Percentiles rank a stretch among this genome's conserved stretches.
Evolutionary conservation across 2,797 vertebrate genomes (phyloP).

Genomic region (Argentina silus): DNA sequence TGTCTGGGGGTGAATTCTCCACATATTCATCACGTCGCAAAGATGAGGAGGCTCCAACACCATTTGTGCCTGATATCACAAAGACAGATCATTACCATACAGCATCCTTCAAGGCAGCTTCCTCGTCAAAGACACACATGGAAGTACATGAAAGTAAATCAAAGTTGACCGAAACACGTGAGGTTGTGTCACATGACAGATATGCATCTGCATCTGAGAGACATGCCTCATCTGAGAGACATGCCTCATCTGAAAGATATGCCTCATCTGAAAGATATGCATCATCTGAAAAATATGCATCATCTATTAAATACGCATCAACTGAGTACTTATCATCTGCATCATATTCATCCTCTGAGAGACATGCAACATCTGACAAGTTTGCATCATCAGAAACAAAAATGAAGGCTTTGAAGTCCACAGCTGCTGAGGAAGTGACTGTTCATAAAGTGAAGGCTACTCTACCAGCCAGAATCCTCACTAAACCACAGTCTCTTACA

Average conservation of each 20-base stretch:
- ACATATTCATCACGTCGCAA: slow-evolving; percentile 89
- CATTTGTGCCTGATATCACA: slow-evolving; percentile 87
- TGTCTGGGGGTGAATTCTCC: slow-evolving; percentile 89
- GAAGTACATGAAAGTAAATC: slow-evolving; percentile 88
- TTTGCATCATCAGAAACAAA: slow-evolving; percentile 77
- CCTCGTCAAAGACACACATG: slow-evolving; percentile 85
- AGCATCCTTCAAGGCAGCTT: slow-evolving; percentile 88
- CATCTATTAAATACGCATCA: slow-evolving; percentile 67
- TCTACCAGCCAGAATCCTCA: slow-evolving; percentile 90
- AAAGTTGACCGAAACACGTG: slow-evolving; percentile 83
- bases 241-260: slow-evolving; percentile 80
- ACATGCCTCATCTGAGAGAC: slow-evolving; percentile 46
- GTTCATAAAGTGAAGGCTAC: slow-evolving; percentile 84
- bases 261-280: slow-evolving; percentile 71
- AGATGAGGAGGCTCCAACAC: slow-evolving; percentile 86
- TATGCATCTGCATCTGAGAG: slow-evolving; percentile 77
- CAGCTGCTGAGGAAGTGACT: slow-evolving; percentile 78
- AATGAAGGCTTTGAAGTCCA: slow-evolving; percentile 74
- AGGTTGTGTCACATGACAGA: slow-evolving; percentile 82
- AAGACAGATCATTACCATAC: slow-evolving; percentile 90
- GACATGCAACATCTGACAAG: slow-evolving; percentile 78
- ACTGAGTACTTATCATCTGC: slow-evolving; percentile 73
- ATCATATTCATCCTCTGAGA: slow-evolving; percentile 78
- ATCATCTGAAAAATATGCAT: slow-evolving; percentile 52
- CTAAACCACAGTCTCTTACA: slow-evolving; percentile 91